These are phyloP conservation scores for Pseudomugil tenellus DNA, from an alignment of 2,797 vertebrate species.

Conservation along the genomic window DNA sequence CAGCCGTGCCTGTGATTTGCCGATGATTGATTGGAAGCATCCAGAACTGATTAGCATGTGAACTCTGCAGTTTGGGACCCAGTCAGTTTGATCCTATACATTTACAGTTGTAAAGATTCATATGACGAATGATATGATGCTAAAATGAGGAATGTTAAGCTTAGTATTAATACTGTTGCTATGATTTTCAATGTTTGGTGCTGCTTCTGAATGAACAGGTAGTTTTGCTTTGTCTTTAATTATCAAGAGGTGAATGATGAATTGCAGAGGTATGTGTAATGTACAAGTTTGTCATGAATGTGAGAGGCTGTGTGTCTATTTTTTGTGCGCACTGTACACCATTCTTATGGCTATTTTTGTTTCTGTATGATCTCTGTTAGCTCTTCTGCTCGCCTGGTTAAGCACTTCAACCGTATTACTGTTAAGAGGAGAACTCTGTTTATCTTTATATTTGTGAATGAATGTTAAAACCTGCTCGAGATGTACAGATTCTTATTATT, in stretches of 20 bases:
- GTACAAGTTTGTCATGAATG: not conserved
- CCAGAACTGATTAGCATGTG: slow-evolving; percentile 58
- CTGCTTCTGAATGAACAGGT: slow-evolving; percentile 68
- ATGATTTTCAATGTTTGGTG: slow-evolving; percentile 65
- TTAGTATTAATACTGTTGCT: slow-evolving; percentile 74
- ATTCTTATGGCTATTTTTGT: slow-evolving; percentile 51
- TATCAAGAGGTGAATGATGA: slow-evolving; percentile 59
- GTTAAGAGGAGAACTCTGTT: slow-evolving; percentile 62
- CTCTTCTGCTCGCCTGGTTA: slow-evolving; percentile 60
- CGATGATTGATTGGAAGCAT: slow-evolving; percentile 5
- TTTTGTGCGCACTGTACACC: slow-evolving; percentile 39
- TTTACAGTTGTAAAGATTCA: slow-evolving; percentile 53
- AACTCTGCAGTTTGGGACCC: slow-evolving; percentile 40
- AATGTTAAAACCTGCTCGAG: slow-evolving; percentile 70
- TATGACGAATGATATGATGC: slow-evolving; percentile 60
- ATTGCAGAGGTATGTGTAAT: slow-evolving; percentile 31
- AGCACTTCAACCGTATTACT: slow-evolving; percentile 79
- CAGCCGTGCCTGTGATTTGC: slow-evolving; percentile 27
- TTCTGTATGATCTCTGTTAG: slow-evolving; percentile 59
- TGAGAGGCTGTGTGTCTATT: slow-evolving; percentile 1
- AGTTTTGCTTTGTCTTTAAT: slow-evolving; percentile 68
- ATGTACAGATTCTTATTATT: slow-evolving; percentile 81
- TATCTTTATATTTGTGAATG: slow-evolving; percentile 70
- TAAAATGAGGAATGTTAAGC: slow-evolving; percentile 73
- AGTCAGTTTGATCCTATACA: slow-evolving; percentile 41